Percentiles rank a stretch among this genome's conserved stretches.
phyloP scores from a whole-genome alignment of 2,113 vertebrate species.

The Corythornis madagascariensis region DNA sequence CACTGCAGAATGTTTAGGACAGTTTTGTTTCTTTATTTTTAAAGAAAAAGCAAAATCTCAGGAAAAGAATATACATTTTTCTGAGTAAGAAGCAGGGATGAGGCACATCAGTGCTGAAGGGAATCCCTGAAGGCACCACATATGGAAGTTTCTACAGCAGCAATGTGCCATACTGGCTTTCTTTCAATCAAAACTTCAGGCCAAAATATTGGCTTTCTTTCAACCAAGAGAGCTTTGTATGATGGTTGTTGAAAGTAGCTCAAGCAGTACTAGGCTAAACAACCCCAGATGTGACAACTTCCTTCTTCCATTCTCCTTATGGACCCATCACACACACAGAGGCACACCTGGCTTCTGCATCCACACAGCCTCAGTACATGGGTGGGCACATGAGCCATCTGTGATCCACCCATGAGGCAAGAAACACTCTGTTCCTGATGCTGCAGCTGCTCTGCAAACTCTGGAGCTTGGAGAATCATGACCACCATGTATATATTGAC shows the following conservation, averaged over 20 bases:
- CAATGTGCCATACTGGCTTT: neutral
- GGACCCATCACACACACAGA: neutral
- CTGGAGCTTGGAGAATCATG: neutral
- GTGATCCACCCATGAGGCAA: neutral
- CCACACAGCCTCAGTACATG: rapidly evolving
- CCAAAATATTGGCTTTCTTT: neutral
- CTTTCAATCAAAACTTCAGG: neutral
- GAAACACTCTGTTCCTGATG: neutral
- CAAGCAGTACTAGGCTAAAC: neutral
- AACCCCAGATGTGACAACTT: neutral
- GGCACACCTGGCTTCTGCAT: neutral
- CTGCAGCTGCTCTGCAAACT: neutral
- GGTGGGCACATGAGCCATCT: rapidly evolving
- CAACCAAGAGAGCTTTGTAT: neutral
- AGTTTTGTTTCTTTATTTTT: neutral
- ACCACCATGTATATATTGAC: rapidly evolving
- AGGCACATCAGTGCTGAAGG: neutral
- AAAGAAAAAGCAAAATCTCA: neutral
- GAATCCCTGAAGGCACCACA: neutral
- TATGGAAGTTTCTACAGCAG: neutral
- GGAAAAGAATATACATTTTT: neutral
- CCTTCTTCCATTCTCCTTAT: neutral
- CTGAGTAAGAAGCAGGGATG: neutral
- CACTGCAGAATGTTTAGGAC: neutral
- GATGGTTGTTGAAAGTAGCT: neutral